Conservation (phyloP, 2,797 vertebrate genomes). For the Sebastes flavidus region DNA sequence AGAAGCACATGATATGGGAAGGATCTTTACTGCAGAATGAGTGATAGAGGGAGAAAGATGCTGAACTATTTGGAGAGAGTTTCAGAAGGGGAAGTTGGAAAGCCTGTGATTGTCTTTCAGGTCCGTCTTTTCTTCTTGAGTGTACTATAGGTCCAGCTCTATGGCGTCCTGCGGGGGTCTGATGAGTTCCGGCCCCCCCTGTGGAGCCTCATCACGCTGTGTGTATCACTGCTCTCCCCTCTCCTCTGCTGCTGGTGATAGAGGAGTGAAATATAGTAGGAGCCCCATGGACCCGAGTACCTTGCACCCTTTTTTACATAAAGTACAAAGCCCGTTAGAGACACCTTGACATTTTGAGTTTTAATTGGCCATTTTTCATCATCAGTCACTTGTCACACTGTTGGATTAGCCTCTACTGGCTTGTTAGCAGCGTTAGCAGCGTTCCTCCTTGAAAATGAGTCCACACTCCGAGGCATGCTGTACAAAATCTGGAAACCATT, state of each 20-base stretch:
- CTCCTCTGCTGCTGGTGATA: slow-evolving; percentile 16
- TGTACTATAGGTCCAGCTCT: slow-evolving; percentile 26
- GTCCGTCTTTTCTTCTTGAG: slow-evolving; percentile 28
- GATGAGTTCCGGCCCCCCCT: slow-evolving; percentile 60
- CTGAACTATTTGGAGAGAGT: slow-evolving; percentile 9
- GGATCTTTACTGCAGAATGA: slow-evolving; percentile 4
- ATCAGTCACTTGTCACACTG: slow-evolving; percentile 39
- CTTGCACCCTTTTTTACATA: not conserved
- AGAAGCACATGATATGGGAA: not conserved
- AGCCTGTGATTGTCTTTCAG: slow-evolving; percentile 57
- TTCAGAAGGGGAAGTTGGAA: slow-evolving; percentile 30
- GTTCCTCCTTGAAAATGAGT: slow-evolving; percentile 7
- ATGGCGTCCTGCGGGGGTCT: slow-evolving; percentile 56
- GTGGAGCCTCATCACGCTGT: slow-evolving; percentile 61
- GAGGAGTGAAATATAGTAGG: slow-evolving; percentile 20
- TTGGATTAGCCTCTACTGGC: slow-evolving; percentile 16
- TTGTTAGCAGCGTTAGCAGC: slow-evolving; percentile 35
- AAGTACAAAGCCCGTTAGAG: slow-evolving; percentile 7
- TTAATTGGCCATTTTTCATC: slow-evolving; percentile 60
- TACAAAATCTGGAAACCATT: slow-evolving; percentile 22
- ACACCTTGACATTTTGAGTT: slow-evolving; percentile 45
- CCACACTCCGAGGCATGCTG: not conserved
- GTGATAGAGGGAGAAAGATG: not conserved
- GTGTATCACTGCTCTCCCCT: slow-evolving; percentile 24
- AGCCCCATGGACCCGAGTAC: not conserved